Base-by-base conservation (phyloP, 2,113 vertebrate species). In the Nesoenas mayeri region DNA sequence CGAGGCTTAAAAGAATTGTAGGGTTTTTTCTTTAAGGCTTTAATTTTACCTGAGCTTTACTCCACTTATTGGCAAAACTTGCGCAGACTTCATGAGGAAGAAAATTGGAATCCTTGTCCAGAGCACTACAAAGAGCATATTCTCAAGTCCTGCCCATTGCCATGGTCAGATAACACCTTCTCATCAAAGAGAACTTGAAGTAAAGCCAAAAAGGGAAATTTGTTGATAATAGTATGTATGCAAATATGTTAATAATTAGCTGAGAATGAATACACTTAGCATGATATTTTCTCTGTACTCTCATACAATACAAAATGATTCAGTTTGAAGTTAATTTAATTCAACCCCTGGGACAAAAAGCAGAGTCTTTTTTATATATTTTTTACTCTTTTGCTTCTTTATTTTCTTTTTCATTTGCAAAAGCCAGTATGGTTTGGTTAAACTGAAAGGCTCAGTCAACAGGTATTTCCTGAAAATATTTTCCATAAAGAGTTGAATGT, bases 381-480 rank as follows among this genome's bases (percentile, higher is more conserved):
- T 92, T 94, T 95, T 95, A 73, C 54, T 92, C 58, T 80, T 91
- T 86, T 91, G 5, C 64, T 81, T 91, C 72, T 77, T 90, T 92
- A 50, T 85, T 79, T 73, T 69, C 34, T 91, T 92, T 65, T 91
- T 86, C 92, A 93, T 92, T 88, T 94, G 94, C 66, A 91, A 91
- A 96, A 97, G 84, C 89, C 18, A 95, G 91, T 95, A 96, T 91
- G 96, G 96, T 97, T 98, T 97, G 89, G 96, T 97, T 98, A 96
- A 98, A 97, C 96, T 92, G 88, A 97, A 97, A 97, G 80, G 77
- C 94, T 98, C 97, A 98, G 97, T 97, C 97, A 98, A 98, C 97
- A 98, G 97, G 97, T 98, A 98, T 98, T 98, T 98, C 98, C 98
- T 98, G 97, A 96, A 97, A 98, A 97, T 98, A 97, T 97, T 98